phyloP scores from a whole-genome alignment of 2,797 vertebrate genomes.

The Perodicticus potto region DNA sequence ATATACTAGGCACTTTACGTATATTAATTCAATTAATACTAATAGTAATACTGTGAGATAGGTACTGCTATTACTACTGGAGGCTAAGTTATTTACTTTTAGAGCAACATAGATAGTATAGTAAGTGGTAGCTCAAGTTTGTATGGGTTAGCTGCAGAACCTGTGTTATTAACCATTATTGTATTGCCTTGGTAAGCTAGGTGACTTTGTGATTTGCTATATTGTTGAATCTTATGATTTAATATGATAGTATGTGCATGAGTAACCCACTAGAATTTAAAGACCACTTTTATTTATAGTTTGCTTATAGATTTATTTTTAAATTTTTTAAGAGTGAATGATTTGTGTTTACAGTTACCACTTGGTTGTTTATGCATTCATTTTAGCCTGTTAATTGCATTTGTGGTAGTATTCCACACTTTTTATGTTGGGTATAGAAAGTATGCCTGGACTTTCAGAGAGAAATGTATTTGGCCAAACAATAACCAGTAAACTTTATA shows the following conservation, averaged over 20 bases:
- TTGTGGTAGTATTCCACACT: not conserved
- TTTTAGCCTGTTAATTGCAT: conserved; percentile 28
- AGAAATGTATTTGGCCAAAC: not conserved
- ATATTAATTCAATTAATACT: not conserved
- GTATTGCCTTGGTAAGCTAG: not conserved
- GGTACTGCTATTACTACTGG: not conserved
- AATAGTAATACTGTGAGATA: not conserved
- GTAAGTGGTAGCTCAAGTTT: not conserved
- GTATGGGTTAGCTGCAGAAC: not conserved
- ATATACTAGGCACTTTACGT: not conserved
- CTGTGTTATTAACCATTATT: not conserved
- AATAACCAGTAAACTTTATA: not conserved
- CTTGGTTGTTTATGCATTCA: not conserved
- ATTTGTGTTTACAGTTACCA: conserved; percentile 22
- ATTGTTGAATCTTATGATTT: not conserved
- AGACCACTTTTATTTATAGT: conserved; percentile 10
- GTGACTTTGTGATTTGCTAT: not conserved
- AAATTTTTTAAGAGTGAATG: not conserved
- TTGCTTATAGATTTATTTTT: conserved; percentile 31
- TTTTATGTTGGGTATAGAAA: not conserved
- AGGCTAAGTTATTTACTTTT: not conserved
- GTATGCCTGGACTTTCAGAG: not conserved
- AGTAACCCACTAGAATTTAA: not conserved
- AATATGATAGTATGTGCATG: not conserved
- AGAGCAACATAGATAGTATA: not conserved